These are phyloP conservation scores for Ancistrus triradiatus DNA, from an alignment of 2,113 vertebrate genomes.

Conservation along the genomic window DNA sequence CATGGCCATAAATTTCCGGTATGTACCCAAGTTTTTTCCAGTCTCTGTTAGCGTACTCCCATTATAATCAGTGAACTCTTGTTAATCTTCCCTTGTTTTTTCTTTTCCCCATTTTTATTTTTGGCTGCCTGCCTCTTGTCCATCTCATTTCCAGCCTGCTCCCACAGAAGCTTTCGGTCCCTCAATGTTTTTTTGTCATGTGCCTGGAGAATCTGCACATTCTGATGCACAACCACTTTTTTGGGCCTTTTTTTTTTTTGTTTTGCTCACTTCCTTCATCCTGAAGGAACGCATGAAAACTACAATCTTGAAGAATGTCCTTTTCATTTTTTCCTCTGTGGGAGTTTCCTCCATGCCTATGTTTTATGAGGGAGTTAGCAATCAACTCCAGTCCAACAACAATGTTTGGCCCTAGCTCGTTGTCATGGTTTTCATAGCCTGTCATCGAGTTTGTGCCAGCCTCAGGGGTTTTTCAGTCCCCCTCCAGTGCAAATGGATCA, in stretches of 20 bases:
- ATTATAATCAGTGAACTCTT: constrained; percentile 62
- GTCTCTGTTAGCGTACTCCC: constrained; percentile 57
- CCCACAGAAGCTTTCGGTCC: constrained; percentile 61
- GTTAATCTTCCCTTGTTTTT: constrained; percentile 53
- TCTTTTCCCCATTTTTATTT: constrained; percentile 68
- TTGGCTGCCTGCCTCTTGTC: constrained; percentile 59
- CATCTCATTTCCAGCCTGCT: constrained; percentile 65
- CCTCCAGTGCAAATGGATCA: constrained; percentile 66
- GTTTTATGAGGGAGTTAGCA: constrained; percentile 72
- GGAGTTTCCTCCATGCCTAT: constrained; percentile 60
- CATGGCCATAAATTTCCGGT: constrained; percentile 65
- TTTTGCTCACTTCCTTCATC: constrained; percentile 64
- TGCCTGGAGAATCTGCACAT: constrained; percentile 63
- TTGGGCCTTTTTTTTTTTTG: constrained; percentile 69
- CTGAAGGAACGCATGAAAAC: constrained; percentile 62
- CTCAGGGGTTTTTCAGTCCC: constrained; percentile 60
- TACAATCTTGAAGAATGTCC: constrained; percentile 61
- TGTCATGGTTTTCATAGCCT: constrained; percentile 67
- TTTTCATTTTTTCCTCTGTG: constrained; percentile 62
- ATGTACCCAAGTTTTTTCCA: constrained; percentile 62
- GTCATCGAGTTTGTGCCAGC: constrained; percentile 53
- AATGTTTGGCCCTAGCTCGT: constrained; percentile 71
- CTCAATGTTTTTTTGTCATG: constrained; percentile 63
- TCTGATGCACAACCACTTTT: constrained; percentile 75
- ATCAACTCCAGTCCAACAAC: constrained; percentile 72